Conservation (phyloP, 1,140 invertebrate genomes). For the Theocolax elegans region DNA sequence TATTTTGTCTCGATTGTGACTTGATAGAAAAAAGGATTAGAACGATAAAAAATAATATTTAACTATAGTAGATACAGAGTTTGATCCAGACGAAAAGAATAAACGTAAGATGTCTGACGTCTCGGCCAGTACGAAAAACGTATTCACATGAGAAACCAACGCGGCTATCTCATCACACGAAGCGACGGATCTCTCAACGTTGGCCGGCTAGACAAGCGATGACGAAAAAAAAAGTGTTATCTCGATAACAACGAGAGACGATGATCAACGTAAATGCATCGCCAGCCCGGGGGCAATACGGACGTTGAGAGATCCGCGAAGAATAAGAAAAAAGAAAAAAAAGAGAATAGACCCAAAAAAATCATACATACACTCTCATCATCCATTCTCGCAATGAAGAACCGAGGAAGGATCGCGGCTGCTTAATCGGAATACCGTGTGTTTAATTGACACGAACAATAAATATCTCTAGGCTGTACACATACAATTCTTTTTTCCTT, state of each 20-base stretch:
- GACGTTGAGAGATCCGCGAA: constrained; percentile 35
- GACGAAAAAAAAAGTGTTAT: no score
- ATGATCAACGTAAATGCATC: constrained; percentile 49
- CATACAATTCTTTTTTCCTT: no score
- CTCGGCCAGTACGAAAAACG: constrained; percentile 31
- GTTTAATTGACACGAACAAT: constrained; percentile 63
- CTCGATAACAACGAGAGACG: constrained; percentile 6
- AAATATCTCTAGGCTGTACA: constrained; percentile 51
- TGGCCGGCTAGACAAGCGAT: constrained; percentile 62
- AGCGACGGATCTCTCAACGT: constrained; percentile 52
- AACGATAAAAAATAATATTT: no score
- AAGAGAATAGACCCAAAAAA: no score
- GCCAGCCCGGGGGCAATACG: constrained; percentile 57
- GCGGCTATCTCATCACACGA: background rate
- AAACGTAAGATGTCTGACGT: no score
- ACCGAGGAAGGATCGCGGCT: constrained; percentile 43
- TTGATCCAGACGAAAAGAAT: no score
- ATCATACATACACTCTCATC: background rate
- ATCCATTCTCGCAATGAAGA: constrained; percentile 30
- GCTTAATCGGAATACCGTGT: constrained; percentile 51
- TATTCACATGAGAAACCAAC: no score
- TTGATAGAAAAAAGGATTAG: no score
- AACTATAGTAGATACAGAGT: no score
- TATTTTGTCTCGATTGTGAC: no score
- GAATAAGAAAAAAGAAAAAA: no score